phyloP scores from a whole-genome alignment of 2,888 invertebrate genomes.

The Tromatobia lineatoria region DNA sequence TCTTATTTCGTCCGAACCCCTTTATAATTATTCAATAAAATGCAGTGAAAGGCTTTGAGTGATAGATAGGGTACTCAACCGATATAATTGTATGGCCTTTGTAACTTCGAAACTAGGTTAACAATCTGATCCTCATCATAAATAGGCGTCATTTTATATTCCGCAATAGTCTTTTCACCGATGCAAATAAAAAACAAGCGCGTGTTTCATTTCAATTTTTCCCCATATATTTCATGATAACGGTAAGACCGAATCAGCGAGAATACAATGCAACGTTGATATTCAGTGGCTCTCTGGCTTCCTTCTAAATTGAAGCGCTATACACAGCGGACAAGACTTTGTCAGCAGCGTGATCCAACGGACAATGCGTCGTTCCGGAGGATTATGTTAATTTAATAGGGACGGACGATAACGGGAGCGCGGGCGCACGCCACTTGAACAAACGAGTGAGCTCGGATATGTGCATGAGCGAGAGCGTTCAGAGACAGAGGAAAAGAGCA shows the following conservation, averaged over 20 bases:
- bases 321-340: constrained; percentile 16
- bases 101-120: not conserved
- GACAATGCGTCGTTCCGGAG: constrained; percentile 61
- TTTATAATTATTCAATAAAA: too few species aligned
- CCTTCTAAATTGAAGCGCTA: not conserved
- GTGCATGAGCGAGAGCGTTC: not conserved
- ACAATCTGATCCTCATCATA: too few species aligned
- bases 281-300: not conserved
- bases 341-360: constrained; percentile 45
- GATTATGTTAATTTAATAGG: constrained; percentile 59
- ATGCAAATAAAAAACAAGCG: constrained; percentile 18
- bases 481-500: constrained; percentile 1
- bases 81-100: not conserved
- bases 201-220: constrained; percentile 18
- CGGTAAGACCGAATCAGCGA: not conserved
- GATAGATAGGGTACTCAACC: not conserved
- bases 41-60: not conserved
- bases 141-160: constrained; percentile 1
- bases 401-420: constrained; percentile 30
- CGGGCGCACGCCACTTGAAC: constrained; percentile 19
- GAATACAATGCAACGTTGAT: constrained; percentile 9
- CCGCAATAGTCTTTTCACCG: not conserved
- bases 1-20: too few species aligned
- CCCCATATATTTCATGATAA: constrained; percentile 11
- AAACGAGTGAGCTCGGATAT: constrained; percentile 16